Conservation (phyloP, 1,140 invertebrate species). For the Aphaenogaster ashmeadi region DNA sequence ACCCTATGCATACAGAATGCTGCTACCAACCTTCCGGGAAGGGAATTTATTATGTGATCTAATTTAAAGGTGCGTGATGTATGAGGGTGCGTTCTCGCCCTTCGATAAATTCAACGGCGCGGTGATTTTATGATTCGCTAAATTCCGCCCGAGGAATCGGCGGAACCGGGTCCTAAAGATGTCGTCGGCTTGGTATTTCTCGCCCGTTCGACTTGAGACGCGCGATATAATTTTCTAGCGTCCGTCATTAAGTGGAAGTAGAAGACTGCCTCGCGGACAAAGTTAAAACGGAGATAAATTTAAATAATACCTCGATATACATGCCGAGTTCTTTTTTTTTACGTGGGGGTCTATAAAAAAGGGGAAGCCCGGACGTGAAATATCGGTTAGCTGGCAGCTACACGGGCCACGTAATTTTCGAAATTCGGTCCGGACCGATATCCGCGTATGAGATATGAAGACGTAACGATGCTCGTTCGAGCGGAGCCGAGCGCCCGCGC, state of each 20-base stretch:
- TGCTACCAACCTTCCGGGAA: conserved; percentile 82
- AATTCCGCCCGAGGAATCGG: conserved; percentile 56
- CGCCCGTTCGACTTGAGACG: conserved; percentile 7
- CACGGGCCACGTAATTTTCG: conserved; percentile 54
- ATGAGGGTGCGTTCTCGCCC: conserved; percentile 66
- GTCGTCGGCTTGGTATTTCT: conserved; percentile 56
- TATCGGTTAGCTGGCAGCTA: conserved; percentile 61
- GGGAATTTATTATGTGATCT: conserved; percentile 85
- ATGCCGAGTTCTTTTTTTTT: conserved; percentile 23
- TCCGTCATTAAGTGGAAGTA: conserved; percentile 44
- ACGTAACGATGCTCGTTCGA: conserved; percentile 65
- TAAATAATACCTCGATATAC: conserved; percentile 59
- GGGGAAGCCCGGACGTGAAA: conserved; percentile 31
- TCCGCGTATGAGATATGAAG: conserved; percentile 70
- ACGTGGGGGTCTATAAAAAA: conserved; percentile 33
- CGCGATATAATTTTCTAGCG: conserved; percentile 45
- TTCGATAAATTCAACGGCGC: conserved; percentile 64
- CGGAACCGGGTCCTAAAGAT: conserved; percentile 44
- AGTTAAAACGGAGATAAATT: conserved; percentile 41
- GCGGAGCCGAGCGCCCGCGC: not conserved
- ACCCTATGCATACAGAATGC: conserved; percentile 87
- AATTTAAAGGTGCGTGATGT: conserved; percentile 80
- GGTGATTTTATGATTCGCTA: conserved; percentile 67
- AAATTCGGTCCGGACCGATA: conserved; percentile 48
- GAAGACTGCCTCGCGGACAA: conserved; percentile 27